Evolutionary conservation across 2,888 invertebrate genomes (phyloP), one percentile per base, ranked within the genome.

Genomic region (Dryadula phaetusa): DNA sequence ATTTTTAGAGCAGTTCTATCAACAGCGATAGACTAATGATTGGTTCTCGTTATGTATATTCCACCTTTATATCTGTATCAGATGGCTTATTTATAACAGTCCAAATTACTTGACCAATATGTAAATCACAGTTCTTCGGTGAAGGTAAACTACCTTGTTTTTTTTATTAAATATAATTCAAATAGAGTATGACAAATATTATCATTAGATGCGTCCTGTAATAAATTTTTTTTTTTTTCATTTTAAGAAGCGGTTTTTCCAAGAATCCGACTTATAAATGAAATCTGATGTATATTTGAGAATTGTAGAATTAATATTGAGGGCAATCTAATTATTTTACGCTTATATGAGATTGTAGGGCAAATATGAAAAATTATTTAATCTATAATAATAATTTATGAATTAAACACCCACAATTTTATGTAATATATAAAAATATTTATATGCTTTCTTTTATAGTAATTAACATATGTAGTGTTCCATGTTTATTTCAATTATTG

Each of bases 131-230:
- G 73, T 66, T 72, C 64, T 76, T 64, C 64, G 73, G 77, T 78
- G 83, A 85, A 85, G 85, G 84, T 80, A 74, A 85, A 82, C 85
- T 71, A 62, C 80, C 82, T 75, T 54, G 54, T 72, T 62, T 62
- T 47, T 60, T 60, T 46, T 25, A 14, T n/a, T 44, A 16, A 18
- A 25, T 44, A n/a, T 60, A 44, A 25, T 60, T 44, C 5, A 32
- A 44, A 60, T 28, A 12, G 44, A 40, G 42, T 28, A 16, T 58
- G 42, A 44, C 54, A 37, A 56, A 37, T 22, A n/a, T 53, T 7
- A 22, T 7, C 10, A 54, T 37, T 37, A 20, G 20, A 54, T 54
- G 54, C n/a, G 32, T 16, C 28, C 10, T 52, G 16, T 52, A 10
- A 52, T 52, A 56, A 40, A 37, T n/a, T 56, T 10, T 20, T 1